Conservation (phyloP, 2,113 vertebrate species). For the Anarhynchus alexandrinus region DNA sequence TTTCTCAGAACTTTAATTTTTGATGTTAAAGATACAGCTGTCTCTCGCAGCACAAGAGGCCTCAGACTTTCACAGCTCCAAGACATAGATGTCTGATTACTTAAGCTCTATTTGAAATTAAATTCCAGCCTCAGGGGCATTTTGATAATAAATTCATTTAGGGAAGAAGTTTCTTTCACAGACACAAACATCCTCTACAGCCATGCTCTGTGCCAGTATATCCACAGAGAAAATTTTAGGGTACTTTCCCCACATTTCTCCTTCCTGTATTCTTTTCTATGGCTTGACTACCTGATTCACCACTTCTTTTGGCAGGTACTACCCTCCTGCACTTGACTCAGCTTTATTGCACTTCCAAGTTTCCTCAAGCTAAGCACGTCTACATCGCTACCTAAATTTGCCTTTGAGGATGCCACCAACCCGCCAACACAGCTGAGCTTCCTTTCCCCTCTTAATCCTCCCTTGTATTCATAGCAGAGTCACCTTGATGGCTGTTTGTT, state of each 20-base stretch:
- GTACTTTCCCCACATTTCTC: slow-evolving; percentile 44
- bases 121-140: slow-evolving; percentile 65
- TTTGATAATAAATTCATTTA: slow-evolving; percentile 69
- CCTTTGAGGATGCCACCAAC: background rate
- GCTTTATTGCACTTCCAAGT: background rate
- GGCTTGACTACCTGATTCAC: background rate
- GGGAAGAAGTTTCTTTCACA: slow-evolving; percentile 45
- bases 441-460: background rate
- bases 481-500: background rate
- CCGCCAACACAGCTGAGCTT: background rate
- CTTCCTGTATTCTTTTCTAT: background rate
- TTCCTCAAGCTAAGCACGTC: background rate
- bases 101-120: slow-evolving; percentile 70
- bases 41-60: slow-evolving; percentile 36
- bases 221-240: background rate
- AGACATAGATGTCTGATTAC: slow-evolving; percentile 70
- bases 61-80: slow-evolving; percentile 58
- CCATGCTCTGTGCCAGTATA: background rate
- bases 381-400: background rate
- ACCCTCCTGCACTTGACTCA: slow-evolving; percentile 33
- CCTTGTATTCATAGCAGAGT: background rate
- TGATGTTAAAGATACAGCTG: slow-evolving; percentile 60
- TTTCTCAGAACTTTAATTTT: slow-evolving; percentile 44
- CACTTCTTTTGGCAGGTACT: background rate
- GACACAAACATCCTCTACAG: slow-evolving; percentile 30